Conservation (phyloP, 2,797 vertebrate genomes). For the Synanceia verrucosa region DNA sequence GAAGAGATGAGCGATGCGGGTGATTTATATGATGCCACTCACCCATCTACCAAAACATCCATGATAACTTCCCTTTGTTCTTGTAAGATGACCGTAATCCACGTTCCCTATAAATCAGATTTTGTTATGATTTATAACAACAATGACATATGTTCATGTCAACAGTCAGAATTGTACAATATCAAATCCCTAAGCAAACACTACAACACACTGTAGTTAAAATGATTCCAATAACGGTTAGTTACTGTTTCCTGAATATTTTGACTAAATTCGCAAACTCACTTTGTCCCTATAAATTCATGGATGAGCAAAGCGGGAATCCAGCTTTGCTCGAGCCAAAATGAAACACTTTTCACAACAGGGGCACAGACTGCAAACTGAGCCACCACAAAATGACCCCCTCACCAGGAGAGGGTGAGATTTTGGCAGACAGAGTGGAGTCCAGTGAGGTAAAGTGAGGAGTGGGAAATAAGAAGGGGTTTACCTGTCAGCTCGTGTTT, state of each 20-base stretch:
- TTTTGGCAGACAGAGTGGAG: constrained; percentile 28
- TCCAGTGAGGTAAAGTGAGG: neutral
- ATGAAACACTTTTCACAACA: constrained; percentile 59
- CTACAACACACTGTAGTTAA: neutral
- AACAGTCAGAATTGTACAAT: constrained; percentile 6
- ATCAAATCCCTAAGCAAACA: constrained; percentile 7
- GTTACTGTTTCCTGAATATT: neutral
- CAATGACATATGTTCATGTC: constrained; percentile 30
- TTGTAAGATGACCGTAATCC: constrained; percentile 68
- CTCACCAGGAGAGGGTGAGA: constrained; percentile 35
- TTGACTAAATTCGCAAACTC: constrained; percentile 17
- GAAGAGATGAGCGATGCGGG: constrained; percentile 54
- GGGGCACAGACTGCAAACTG: constrained; percentile 49
- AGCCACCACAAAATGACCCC: constrained; percentile 57
- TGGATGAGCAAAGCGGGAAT: constrained; percentile 11
- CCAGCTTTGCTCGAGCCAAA: constrained; percentile 35
- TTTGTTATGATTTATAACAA: constrained; percentile 31
- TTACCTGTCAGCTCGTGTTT: constrained; percentile 46
- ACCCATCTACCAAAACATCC: constrained; percentile 64
- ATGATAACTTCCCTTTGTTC: constrained; percentile 52
- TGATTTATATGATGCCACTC: constrained; percentile 63
- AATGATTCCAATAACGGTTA: neutral
- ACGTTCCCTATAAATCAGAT: constrained; percentile 39
- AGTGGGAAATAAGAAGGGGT: neutral
- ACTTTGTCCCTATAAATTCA: constrained; percentile 22